Base-by-base conservation (phyloP, 1,140 invertebrate genomes). In the Nomia melanderi region DNA sequence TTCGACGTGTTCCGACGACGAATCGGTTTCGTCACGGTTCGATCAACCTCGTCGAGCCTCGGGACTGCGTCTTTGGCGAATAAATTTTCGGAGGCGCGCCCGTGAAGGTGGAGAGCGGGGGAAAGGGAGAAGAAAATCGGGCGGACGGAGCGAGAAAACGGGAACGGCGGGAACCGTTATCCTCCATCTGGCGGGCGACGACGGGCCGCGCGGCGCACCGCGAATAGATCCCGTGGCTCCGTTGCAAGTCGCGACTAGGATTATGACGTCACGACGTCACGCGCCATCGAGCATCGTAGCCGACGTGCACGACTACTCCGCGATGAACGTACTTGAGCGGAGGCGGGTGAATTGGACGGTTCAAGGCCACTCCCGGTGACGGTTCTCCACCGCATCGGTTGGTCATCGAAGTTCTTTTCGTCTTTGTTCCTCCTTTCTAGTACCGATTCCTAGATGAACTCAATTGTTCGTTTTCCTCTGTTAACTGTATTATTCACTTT, bases 241-340 rank as follows among this genome's bases (percentile, higher is more conserved):
- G 39, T 77, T 65, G 62, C 74, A 75, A n/a, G 74, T 71, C 77
- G 66, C 60, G 56, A 69, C 86, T 85, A 86, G 81, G 79, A 88
- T 89, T 85, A 73, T 88, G 84, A 88, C 86, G 88, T 88, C 83
- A 87, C 80, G 86, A 77, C 85, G 88, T 88, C 85, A 89, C 83
- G 86, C 86, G 86, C 83, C 82, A 88, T 89, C 88, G 82, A 86
- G 75, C 86, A 84, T 82, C 81, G 76, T 79, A 82, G 80, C 76
- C 84, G 83, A 54, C 81, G 83, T 87, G 87, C 83, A 79, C 81
- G 78, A 72, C 84, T 86, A 65, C 77, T 84, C 47, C 20, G 7
- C 47, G 47, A 23, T 17, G 47, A 50, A 50, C 47, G 47, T n/a
- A n/a, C 47, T 50, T 50, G 47, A n/a, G 47, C n/a, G 47, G 47